Evolutionary conservation across 2,888 invertebrate genomes (phyloP), one percentile per base, ranked within the genome.

Genomic region (Andricus curvator): DNA sequence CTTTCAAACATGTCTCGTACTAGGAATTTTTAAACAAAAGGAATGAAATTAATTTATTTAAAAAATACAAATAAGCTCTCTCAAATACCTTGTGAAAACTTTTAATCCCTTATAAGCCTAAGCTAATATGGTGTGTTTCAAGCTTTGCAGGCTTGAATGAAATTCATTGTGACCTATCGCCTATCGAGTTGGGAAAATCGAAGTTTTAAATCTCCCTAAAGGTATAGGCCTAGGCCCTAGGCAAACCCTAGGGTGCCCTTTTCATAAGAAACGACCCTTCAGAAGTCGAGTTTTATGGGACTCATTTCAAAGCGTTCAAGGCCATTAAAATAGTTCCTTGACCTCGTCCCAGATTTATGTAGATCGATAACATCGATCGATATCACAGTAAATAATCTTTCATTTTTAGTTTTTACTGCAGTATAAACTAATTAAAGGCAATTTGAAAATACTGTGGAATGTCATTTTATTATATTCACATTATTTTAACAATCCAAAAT

Each of bases 161-260:
- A 78, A 70, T 70, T 70, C 51, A 20, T 70, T 70, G 70, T 29
- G 33, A 9, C 33, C 33, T 33, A 33, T 33, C 33, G 33, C 29
- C 29, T 51, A 51, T 51, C 51, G 29, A 48, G 17, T 20, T 56
- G 70, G 66, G 44, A 66, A 22, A 66, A 25, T 44, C 20, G 17
- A 13, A 64, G n/a, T n/a, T 78, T 48, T 25, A 8, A 25, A 70
- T 56, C 70, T 70, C 48, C 29, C 29, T n/a, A 33, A 29, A 20
- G 20, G 51, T 29, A 3, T 29, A 1, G n/a, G n/a, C 33, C 33
- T 33, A 5, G 5, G 5, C 0, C 33, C 33, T 33, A 33, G n/a
- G n/a, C n/a, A 33, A 5, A 5, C 4, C 29, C 51, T 51, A 20
- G n/a, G 51, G 20, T n/a, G 20, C 20, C 25, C 70, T 33, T 70